Percentiles rank a stretch among this genome's conserved stretches.
phyloP scores from a whole-genome alignment of 2,888 invertebrate genomes.

The Nephrotoma guestfalica region DNA sequence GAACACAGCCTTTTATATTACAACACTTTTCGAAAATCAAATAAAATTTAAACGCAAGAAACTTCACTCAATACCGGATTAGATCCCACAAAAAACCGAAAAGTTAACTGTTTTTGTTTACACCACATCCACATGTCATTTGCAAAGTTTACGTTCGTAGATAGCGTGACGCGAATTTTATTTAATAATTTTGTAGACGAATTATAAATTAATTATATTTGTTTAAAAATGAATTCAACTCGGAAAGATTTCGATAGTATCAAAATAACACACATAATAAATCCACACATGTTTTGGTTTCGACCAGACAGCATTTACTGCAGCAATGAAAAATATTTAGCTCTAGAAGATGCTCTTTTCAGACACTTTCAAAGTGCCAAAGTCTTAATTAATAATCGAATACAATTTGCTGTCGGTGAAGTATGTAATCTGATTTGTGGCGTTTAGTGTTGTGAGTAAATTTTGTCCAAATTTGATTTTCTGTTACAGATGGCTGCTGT shows the following conservation, averaged over 20 bases:
- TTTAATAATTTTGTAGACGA: too few relatives aligned
- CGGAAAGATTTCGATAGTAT: not conserved
- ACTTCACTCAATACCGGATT: too few relatives aligned
- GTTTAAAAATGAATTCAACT: not conserved
- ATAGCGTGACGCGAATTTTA: too few relatives aligned
- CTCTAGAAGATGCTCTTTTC: not conserved
- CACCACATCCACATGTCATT: too few relatives aligned
- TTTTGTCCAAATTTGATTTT: not conserved
- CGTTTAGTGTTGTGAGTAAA: not conserved
- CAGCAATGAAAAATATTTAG: not conserved
- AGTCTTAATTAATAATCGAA: not conserved
- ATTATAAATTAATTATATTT: too few relatives aligned
- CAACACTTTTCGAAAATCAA: too few relatives aligned
- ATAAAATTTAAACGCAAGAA: too few relatives aligned
- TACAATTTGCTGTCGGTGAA: not conserved
- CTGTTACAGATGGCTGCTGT: not conserved
- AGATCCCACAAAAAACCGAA: too few relatives aligned
- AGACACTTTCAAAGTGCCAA: not conserved
- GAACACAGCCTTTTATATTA: too few relatives aligned
- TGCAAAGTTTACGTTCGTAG: too few relatives aligned
- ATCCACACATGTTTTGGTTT: slow-evolving; percentile 8
- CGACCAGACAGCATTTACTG: not conserved
- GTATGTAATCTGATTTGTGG: not conserved
- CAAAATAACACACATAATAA: slow-evolving; percentile 2
- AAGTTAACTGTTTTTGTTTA: too few relatives aligned